phyloP scores from a whole-genome alignment of 2,888 invertebrate species.

The Chorisops tibialis region DNA sequence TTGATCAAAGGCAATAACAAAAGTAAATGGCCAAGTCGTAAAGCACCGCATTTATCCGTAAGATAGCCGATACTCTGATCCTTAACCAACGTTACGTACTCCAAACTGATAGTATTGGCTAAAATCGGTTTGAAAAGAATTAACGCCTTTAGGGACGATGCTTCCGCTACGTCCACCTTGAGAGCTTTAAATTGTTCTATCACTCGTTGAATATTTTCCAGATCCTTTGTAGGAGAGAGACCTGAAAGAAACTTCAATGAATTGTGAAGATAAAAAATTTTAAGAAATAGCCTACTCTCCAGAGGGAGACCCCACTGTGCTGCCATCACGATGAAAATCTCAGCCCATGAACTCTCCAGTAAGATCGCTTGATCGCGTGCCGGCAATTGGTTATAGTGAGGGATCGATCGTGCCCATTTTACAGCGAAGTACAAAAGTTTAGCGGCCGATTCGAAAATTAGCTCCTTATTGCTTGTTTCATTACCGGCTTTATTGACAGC shows the following conservation, averaged over 20 bases:
- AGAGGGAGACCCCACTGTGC: slow-evolving; percentile 76
- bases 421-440: slow-evolving; percentile 73
- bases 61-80: slow-evolving; percentile 77
- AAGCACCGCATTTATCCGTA: slow-evolving; percentile 64
- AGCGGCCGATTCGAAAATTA: slow-evolving; percentile 67
- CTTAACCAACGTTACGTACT: slow-evolving; percentile 63
- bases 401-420: slow-evolving; percentile 76
- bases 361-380: slow-evolving; percentile 65
- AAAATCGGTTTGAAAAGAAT: slow-evolving; percentile 77
- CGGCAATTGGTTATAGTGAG: slow-evolving; percentile 67
- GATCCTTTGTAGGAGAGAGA: slow-evolving; percentile 44
- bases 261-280: no score
- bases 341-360: slow-evolving; percentile 77
- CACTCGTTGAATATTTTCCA: slow-evolving; percentile 60
- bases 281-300: slow-evolving; percentile 51
- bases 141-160: slow-evolving; percentile 79
- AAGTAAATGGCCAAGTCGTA: slow-evolving; percentile 70
- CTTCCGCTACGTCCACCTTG: slow-evolving; percentile 76
- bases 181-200: slow-evolving; percentile 63
- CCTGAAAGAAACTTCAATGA: not conserved
- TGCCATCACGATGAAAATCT: slow-evolving; percentile 77
- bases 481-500: not conserved
- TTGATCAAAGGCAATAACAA: slow-evolving; percentile 67
- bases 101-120: slow-evolving; percentile 3
- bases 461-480: slow-evolving; percentile 47